These are phyloP conservation scores for Lophura nycthemera DNA, from an alignment of 2,113 vertebrate genomes.

Conservation along the genomic window DNA sequence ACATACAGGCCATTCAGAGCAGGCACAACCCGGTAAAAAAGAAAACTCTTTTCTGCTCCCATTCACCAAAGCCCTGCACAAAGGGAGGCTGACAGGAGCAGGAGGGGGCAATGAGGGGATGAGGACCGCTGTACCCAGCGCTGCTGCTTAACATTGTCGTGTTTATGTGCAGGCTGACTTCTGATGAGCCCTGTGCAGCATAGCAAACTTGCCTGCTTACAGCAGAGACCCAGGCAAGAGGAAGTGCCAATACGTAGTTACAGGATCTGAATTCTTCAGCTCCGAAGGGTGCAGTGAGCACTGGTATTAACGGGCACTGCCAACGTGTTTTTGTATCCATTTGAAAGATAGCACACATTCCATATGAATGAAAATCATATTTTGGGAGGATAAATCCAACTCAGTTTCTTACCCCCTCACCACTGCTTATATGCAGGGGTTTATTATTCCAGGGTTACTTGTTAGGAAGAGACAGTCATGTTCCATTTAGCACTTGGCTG, in stretches of 20 bases:
- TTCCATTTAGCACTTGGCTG: background rate
- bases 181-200: background rate
- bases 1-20: background rate
- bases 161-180: background rate
- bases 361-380: conserved; percentile 1
- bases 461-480: background rate
- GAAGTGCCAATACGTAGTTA: background rate
- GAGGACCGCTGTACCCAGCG: background rate
- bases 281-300: background rate
- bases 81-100: background rate
- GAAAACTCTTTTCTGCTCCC: background rate
- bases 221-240: background rate
- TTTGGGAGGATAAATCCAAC: background rate
- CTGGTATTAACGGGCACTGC: background rate
- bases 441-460: conserved; percentile 38
- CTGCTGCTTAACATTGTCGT: background rate
- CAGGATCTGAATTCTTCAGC: background rate
- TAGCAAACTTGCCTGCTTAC: background rate
- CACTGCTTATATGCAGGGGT: background rate
- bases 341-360: background rate
- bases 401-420: background rate
- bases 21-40: background rate
- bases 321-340: background rate
- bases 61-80: background rate
- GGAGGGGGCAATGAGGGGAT: background rate